Evolutionary conservation across 37 sponge, comb jelly and placozoan species (phyloP), one percentile per base, ranked within the genome.

Genomic region (Petrosia ficiformis): DNA sequence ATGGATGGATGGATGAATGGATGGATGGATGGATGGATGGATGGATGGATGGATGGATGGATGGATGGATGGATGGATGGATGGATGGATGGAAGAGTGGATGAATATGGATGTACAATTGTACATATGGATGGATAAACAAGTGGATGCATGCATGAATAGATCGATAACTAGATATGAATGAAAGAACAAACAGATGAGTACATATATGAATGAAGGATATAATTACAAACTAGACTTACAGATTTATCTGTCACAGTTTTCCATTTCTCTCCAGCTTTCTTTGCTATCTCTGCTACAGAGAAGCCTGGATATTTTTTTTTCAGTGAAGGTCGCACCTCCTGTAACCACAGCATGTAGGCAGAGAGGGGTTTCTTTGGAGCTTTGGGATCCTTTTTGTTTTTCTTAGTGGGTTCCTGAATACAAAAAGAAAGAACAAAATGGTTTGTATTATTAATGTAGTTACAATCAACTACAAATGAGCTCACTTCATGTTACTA

Each of bases 341-440:
- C 92, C 30, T 78, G 74, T 57, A 97, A 78, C 98, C 98, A 97
- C 42, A 92, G 54, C 84, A 97, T 89, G 87, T 89, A 97, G 29
- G 87, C 90, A 59, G 89, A 72, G 34, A 89, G 69, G 21, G 98
- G 95, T 43, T 82, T 88, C 77, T 97, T 97, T 0, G 98, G 98
- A 75, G 79, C 83, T 64, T 88, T 90, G 1, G 92, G 95, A 48
- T 97, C 98, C 79, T 87, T 97, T 59, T 82, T 74, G 28, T 61
- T 61, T 61, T 61, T 61, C 28, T n/a, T 29, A n/a, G 14, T 48
- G 10, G 14, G 14, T 19, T 48, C 54, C 54, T 48, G 16, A 16
- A 16, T 19, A 48, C 10, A 48, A 48, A 48, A 10, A 48, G 16
- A 48, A 19, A n/a, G n/a, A n/a, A n/a, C n/a, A n/a, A n/a, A n/a